phyloP scores from a whole-genome alignment of 2,113 vertebrate species.

The Cygnus atratus region DNA sequence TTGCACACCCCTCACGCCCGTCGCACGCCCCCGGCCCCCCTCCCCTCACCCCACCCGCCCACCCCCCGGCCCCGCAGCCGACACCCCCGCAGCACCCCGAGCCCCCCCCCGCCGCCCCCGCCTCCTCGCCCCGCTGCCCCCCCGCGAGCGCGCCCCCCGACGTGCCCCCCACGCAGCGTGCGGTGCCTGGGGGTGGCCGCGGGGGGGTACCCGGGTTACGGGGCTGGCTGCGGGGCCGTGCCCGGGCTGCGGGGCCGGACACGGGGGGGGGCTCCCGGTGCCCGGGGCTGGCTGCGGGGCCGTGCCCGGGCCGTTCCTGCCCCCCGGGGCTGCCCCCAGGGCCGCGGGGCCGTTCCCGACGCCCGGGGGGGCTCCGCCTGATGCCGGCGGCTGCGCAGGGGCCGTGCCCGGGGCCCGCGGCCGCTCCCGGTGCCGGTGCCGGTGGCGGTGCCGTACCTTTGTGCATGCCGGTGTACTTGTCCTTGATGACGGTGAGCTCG shows the following conservation, averaged over 20 bases:
- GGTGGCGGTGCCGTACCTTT: constrained; percentile 81
- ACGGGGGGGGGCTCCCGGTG: no score
- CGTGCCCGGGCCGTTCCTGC: not conserved
- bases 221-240: no score
- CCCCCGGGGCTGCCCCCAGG: not conserved
- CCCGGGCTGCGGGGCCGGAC: no score
- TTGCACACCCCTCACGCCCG: no score
- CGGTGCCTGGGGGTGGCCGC: no score
- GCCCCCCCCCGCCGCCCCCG: no score
- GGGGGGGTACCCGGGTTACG: no score
- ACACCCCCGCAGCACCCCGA: no score
- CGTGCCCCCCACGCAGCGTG: no score
- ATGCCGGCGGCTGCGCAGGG: not conserved
- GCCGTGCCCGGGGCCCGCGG: not conserved
- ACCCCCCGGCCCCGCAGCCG: no score
- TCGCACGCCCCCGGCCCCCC: not conserved
- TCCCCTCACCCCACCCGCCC: not conserved
- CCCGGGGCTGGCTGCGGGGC: not conserved
- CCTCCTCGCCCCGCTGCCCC: no score
- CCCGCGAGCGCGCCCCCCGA: no score
- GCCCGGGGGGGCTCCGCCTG: not conserved
- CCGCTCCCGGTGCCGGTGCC: not conserved
- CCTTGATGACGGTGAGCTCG: constrained; percentile 96
- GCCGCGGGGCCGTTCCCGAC: not conserved
- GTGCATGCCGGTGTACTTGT: constrained; percentile 98